Base-by-base conservation (phyloP, 2,113 vertebrate species). In the Gnathonemus echidnorhynchus region DNA sequence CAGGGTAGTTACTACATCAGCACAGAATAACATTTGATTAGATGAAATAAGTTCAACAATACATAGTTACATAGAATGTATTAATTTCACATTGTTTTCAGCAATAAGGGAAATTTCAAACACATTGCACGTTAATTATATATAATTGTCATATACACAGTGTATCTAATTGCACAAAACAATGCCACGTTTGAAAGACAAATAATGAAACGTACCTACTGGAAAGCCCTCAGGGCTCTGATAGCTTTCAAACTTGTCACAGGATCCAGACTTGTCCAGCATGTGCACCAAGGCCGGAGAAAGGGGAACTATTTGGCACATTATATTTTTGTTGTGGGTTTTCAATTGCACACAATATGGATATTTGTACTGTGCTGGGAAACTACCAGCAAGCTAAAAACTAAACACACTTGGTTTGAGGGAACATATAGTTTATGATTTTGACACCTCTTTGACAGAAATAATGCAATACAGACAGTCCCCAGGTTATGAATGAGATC, bases 221-320 rank as follows among this genome's bases (percentile, higher is more conserved):
- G 95, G 96, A 94, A 95, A 96, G 85, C 95, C 94, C 89, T 96
- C 95, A 90, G 92, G 92, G 91, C 95, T 96, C 93, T 96, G 94
- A 94, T 95, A 96, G 95, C 89, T 66, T 27, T 88, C 87, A 93
- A 95, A 96, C 89, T 94, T 94, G 93, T 94, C 94, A 94, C 95
- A 96, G 93, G 95, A 92, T 95, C 94, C 95, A 93, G 95, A 77
- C 91, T 96, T 95, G 93, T 96, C 95, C 94, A 96, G 93, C 80
- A 95, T 94, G 93, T 96, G 95, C 95, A 95, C 96, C 95, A 96
- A 96, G 93, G 94, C 95, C 92, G 95, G 94, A 95, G 94, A 93
- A 96, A 92, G 91, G 93, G 94, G 94, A 92, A 94, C 93, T 95
- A 94, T 95, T 95, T 93, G 90, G 93, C 90, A 95, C 92, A 93